These are phyloP conservation scores for Cathartes aura DNA, from an alignment of 2,113 vertebrate genomes.

Conservation along the genomic window DNA sequence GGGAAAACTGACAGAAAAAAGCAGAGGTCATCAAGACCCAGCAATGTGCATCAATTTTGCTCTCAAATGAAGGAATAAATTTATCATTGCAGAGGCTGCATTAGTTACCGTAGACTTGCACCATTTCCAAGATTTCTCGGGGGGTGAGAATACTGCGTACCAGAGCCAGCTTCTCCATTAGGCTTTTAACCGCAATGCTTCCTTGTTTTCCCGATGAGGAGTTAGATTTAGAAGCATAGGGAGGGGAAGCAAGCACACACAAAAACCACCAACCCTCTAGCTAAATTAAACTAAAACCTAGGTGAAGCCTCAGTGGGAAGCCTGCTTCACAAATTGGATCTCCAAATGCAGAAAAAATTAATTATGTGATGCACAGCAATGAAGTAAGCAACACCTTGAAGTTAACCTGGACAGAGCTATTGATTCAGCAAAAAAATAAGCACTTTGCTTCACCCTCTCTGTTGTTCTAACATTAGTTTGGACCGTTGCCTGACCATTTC, in stretches of 20 bases:
- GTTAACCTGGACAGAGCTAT: slow-evolving; percentile 27
- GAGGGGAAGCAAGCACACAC: not conserved
- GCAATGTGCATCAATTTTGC: slow-evolving; percentile 8
- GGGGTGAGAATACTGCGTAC: slow-evolving; percentile 56
- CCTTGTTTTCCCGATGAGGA: slow-evolving; percentile 49
- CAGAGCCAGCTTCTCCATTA: slow-evolving; percentile 61
- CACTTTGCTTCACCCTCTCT: not conserved
- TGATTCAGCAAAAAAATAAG: slow-evolving; percentile 48
- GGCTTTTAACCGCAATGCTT: slow-evolving; percentile 43
- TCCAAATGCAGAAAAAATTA: slow-evolving; percentile 35
- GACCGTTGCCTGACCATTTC: slow-evolving; percentile 57
- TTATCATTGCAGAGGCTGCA: slow-evolving; percentile 18
- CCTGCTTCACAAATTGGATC: not conserved
- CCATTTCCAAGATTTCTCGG: slow-evolving; percentile 63
- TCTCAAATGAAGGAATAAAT: slow-evolving; percentile 49
- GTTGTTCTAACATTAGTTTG: slow-evolving; percentile 23
- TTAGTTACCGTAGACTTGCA: slow-evolving; percentile 32
- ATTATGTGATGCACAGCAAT: slow-evolving; percentile 34
- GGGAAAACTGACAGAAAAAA: not conserved
- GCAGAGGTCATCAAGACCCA: slow-evolving; percentile 28
- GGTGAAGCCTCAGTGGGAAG: slow-evolving; percentile 26
- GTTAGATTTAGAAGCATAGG: slow-evolving; percentile 27
- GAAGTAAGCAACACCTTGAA: slow-evolving; percentile 50
- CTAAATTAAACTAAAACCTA: slow-evolving; percentile 63
- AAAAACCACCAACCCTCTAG: not conserved